phyloP scores from a whole-genome alignment of 1,140 invertebrate genomes.

The Tenebrio molitor region DNA sequence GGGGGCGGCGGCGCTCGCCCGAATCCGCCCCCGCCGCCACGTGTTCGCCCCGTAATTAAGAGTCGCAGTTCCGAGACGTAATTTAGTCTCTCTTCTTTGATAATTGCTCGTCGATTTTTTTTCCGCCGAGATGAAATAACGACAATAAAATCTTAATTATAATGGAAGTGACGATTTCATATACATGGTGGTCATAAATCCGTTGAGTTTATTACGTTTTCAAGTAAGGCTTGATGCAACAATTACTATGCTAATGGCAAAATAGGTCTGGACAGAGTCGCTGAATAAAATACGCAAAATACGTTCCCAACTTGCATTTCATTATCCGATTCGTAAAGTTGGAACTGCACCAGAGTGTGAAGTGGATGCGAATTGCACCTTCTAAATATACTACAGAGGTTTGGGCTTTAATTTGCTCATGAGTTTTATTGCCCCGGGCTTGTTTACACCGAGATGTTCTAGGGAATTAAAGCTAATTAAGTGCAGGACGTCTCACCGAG shows the following conservation, averaged over 20 bases:
- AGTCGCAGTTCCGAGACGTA: slow-evolving; percentile 4
- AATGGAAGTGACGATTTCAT: slow-evolving; percentile 40
- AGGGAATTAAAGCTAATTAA: not conserved
- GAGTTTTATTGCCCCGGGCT: not conserved
- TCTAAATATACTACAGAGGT: not conserved
- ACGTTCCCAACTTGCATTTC: slow-evolving; percentile 41
- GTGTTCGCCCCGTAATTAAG: too few species aligned
- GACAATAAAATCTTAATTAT: slow-evolving; percentile 44
- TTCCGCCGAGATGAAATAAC: slow-evolving; percentile 39
- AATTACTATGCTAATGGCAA: slow-evolving; percentile 51
- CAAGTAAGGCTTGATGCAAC: slow-evolving; percentile 29
- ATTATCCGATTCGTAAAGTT: slow-evolving; percentile 42
- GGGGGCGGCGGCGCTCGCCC: too few species aligned
- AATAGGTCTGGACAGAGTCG: slow-evolving; percentile 40
- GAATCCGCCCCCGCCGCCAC: too few species aligned
- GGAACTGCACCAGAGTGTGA: slow-evolving; percentile 37
- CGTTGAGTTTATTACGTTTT: slow-evolving; percentile 40
- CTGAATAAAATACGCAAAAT: slow-evolving; percentile 39
- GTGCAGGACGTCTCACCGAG: too few species aligned
- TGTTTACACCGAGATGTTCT: not conserved
- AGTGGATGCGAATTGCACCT: slow-evolving; percentile 13
- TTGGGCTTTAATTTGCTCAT: not conserved
- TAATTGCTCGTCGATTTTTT: slow-evolving; percentile 25
- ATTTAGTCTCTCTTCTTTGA: slow-evolving; percentile 23
- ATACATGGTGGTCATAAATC: slow-evolving; percentile 29